Evolutionary conservation across 2,797 vertebrate species (phyloP).

Genomic region (Sandelia bainsii): DNA sequence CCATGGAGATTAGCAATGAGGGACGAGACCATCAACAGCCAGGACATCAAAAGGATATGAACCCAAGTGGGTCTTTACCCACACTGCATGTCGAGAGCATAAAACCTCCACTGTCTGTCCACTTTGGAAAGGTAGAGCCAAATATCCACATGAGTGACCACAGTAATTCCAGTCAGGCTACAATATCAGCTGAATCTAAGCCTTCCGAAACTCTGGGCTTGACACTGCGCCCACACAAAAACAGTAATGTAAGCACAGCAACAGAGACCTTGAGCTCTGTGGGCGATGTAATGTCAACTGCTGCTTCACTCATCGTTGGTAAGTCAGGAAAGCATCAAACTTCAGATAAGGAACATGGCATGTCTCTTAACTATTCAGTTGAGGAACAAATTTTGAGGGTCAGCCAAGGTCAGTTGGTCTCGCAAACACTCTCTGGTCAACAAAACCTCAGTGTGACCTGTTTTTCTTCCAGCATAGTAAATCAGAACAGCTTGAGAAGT

Average conservation of each 20-base stretch:
- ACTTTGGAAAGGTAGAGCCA: conserved; percentile 32
- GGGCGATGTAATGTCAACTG: conserved; percentile 26
- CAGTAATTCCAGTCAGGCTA: conserved; percentile 18
- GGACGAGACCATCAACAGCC: conserved; percentile 11
- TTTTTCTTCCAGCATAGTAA: conserved; percentile 20
- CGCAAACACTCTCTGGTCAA: conserved; percentile 50
- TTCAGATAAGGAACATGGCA: conserved; percentile 26
- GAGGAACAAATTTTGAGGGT: conserved; percentile 32
- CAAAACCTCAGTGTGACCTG: conserved; percentile 32
- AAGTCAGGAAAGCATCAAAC: conserved; percentile 41
- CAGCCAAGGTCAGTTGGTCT: conserved; percentile 31
- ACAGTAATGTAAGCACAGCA: conserved; percentile 35
- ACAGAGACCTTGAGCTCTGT: conserved; percentile 36
- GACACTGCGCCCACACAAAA: conserved; percentile 29
- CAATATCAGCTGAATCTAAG: conserved; percentile 25
- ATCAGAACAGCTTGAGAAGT: conserved; percentile 34
- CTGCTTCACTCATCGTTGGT: conserved; percentile 22
- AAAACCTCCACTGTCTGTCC: conserved; percentile 23
- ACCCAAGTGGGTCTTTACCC: conserved; percentile 28
- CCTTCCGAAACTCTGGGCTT: conserved; percentile 23
- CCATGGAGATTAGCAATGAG: conserved; percentile 17
- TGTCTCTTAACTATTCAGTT: conserved; percentile 14
- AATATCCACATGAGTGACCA: conserved; percentile 13
- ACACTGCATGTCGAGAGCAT: conserved; percentile 27
- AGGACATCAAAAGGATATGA: conserved; percentile 27